A percentile compares a stretch with the other conserved stretches of the same genome.
These are phyloP conservation scores for Dipodomys merriami DNA, from an alignment of 2,113 vertebrate species.

Conservation along the genomic window DNA sequence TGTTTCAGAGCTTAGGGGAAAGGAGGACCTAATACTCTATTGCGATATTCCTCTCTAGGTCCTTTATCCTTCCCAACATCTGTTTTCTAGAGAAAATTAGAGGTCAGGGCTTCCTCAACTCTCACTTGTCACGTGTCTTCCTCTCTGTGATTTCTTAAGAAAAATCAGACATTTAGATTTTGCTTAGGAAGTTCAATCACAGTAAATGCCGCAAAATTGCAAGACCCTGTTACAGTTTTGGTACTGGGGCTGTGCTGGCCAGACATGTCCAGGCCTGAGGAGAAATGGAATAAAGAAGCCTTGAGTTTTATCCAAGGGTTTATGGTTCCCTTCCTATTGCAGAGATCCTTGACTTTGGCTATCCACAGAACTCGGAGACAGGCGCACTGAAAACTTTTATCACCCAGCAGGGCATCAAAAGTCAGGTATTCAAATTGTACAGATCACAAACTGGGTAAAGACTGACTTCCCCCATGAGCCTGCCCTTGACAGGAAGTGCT, in stretches of 20 bases:
- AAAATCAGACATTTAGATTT: not conserved
- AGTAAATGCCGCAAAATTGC: conserved; percentile 83
- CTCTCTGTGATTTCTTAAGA: conserved; percentile 84
- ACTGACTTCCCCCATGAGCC: not conserved
- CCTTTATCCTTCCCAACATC: not conserved
- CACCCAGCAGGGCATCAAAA: conserved; percentile 99
- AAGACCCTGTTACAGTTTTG: conserved; percentile 40
- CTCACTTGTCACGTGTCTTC: conserved; percentile 56
- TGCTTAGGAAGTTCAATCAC: conserved; percentile 85
- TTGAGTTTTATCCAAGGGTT: conserved; percentile 54
- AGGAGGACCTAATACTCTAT: not conserved
- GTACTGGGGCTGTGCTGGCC: not conserved
- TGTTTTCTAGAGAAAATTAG: conserved; percentile 37
- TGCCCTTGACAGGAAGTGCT: conserved; percentile 54
- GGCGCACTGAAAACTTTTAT: conserved; percentile 99
- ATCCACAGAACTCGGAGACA: conserved; percentile 99
- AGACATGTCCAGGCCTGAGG: not conserved
- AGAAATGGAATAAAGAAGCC: not conserved
- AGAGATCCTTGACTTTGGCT: conserved; percentile 99
- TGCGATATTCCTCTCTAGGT: not conserved
- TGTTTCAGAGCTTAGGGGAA: not conserved
- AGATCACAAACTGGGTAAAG: not conserved
- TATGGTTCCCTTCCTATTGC: conserved; percentile 72
- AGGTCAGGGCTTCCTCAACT: conserved; percentile 1
- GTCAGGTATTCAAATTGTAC: conserved; percentile 90